Base-by-base conservation (phyloP, 92 coral and sea anemone genomes). In the Plumapathes pennacea region DNA sequence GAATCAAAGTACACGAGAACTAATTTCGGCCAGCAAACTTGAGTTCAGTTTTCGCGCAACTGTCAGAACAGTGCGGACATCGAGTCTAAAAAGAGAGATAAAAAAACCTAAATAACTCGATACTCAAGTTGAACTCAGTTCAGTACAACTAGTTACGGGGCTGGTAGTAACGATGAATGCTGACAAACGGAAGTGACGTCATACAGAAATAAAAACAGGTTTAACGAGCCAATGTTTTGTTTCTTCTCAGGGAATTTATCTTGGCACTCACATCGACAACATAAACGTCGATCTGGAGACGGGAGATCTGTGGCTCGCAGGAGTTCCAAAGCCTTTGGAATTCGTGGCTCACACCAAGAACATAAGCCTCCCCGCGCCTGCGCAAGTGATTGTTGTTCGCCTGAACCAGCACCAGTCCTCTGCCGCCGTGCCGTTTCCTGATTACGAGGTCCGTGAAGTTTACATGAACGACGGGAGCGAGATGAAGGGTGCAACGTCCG, bases 291-390 rank as follows among this genome's bases (percentile, higher is more conserved):
- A 90, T 56, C 46, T 40, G 9, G 85, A 44, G 4, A 90, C 66
- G 3, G 90, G 90, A 14, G 57, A 82, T 21, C 82, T 86, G 17
- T 90, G 97, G 97, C 32, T 79, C 22, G 95, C 84, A 24, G 89
- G 77, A 20, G 25, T 74, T 2, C 80, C 83, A 2, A 72, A 51
- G 31, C 62, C 34, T 6, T 23, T 79, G 3, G 85, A 68, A 20
- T 17, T 74, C 29, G 46, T 64, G 13, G 78, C 64, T 15, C 64
- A 84, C 58, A 59, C 41, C 3, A 38, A 60, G 22, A 74, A 89
- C 69, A 54, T 89, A 18, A 67, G 72, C 33, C 76, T 54, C 30
- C 89, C 76, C 17, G 72, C 85, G 34, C 83, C 91, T 5, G 67
- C 91, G 21, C 86, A 76, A 54, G 72, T 80, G 1, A 36, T 84